Base-by-base conservation (phyloP, 2,797 vertebrate species). In the Sylvilagus floridanus region DNA sequence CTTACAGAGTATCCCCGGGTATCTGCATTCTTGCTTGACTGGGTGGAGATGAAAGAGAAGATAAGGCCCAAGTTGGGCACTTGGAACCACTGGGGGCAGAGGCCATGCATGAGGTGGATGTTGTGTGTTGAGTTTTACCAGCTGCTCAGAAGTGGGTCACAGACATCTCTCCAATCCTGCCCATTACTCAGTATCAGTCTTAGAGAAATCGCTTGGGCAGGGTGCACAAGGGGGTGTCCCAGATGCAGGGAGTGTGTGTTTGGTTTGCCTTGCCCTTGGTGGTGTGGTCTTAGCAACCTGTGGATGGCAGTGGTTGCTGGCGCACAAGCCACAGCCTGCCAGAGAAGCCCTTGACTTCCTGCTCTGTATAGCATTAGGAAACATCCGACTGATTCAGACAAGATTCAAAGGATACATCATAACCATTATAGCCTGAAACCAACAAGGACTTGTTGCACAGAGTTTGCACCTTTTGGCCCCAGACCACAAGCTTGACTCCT, bases 21-120 rank as follows among this genome's bases (percentile, higher is more conserved):
- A n/a, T 63, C 83, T 88, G 69, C 72, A 84, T 94, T 95, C 79
- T 79, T 28, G 13, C 83, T 90, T 69, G 57, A 60, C 88, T 79
- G 63, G 78, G 35, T 91, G 54, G 76, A 88, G 88, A 76, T 37
- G 84, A 60, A 62, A 66, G 76, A 87, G 62, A 72, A 84, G 77
- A 65, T 79, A 57, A 92, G 89, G 71, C 83, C 91, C 50, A 83
- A 85, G 79, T 63, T 82, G 83, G 87, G 90, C 69, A 82, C 76
- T 30, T 30, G 79, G 60, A 95, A 82, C 66, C 94, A 76, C 91
- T 12, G 47, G 35, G 66, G 76, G 85, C 73, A 79, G 76, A 71
- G 69, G 68, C 28, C 42, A 14, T 52, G 26, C 32, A 73, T 93
- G 72, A 89, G 84, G 62, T 84, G 60, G 60, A 60, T 35, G 86